phyloP scores from a whole-genome alignment of 2,797 vertebrate species.

The Danio aesculapii region DNA sequence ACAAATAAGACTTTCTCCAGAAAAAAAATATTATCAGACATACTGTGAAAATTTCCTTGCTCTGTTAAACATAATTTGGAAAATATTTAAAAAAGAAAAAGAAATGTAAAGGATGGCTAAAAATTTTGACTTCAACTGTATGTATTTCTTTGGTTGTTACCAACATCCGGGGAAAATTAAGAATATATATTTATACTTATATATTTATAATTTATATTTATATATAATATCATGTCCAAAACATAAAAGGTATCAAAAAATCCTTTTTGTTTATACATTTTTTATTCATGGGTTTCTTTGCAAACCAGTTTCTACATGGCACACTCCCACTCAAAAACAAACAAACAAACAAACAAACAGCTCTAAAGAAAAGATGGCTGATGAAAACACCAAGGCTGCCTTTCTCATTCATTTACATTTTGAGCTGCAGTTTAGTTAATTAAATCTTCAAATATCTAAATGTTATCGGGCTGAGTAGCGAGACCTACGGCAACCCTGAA shows the following conservation, averaged over 20 bases:
- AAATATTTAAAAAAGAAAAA: no score
- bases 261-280: neutral
- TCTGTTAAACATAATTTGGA: no score
- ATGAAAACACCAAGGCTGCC: slow-evolving; percentile 11
- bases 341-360: no score
- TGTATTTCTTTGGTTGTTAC: no score
- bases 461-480: neutral
- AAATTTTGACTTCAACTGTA: no score
- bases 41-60: no score
- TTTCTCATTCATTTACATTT: slow-evolving; percentile 4
- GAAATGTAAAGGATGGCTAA: no score
- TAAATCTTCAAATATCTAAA: neutral
- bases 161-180: neutral
- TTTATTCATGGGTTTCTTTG: neutral
- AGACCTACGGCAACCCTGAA: slow-evolving; percentile 29
- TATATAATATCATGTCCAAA: neutral
- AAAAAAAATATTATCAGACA: no score
- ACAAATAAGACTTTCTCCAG: no score
- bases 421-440: slow-evolving; percentile 2
- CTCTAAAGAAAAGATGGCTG: neutral
- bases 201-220: no score
- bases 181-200: no score
- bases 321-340: neutral
- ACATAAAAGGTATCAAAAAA: neutral
- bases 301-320: neutral